Base-by-base conservation (phyloP, 1,140 invertebrate species). In the Brachionus rotundiformis region DNA sequence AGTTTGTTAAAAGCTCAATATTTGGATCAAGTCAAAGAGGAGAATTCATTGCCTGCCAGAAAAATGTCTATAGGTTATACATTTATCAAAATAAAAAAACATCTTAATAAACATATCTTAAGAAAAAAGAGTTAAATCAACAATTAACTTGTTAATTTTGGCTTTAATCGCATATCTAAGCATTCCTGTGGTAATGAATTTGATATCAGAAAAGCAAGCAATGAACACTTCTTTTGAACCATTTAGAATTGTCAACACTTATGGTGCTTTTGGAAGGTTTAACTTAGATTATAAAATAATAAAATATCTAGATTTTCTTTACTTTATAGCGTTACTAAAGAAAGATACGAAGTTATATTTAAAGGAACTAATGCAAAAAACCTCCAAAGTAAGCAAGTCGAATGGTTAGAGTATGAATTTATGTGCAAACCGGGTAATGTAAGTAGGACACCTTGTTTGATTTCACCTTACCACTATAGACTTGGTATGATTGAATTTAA, bases 141-240 rank as follows among this genome's bases (percentile, higher is more conserved):
- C 85, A 7, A 85, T 87, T 44, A 87, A 88, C 83, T 75, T 87
- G 4, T 82, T 81, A 29, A 33, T 89, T 3, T 86, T 83, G 11
- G n/a, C 84, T 29, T 49, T 87, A 8, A 83, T 89, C 29, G 85
- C 83, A 0, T 89, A 88, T 82, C 85, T 89, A 3, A 89, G 88
- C 83, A 82, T 89, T 16, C 88, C 88, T 16, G 87, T 89, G 1
- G 83, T 89, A 1, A 84, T 88, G 83, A 89, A 89, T 82, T 84
- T 89, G 0, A 33, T 88, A 8, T 89, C 89, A 8, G 82, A 85
- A 6, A 83, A 84, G 29, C 89, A 89, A 82, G 84, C 84, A 13
- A 89, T 89, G 89, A 89, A 89, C 82, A 88, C 88, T 11, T 88
- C 87, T 31, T 89, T 89, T 84, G 88, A 89, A 63, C 86, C 87